A percentile compares a stretch with the other conserved stretches of the same genome.
phyloP scores from a whole-genome alignment of 2,797 vertebrate genomes.

The Tapirus indicus region DNA sequence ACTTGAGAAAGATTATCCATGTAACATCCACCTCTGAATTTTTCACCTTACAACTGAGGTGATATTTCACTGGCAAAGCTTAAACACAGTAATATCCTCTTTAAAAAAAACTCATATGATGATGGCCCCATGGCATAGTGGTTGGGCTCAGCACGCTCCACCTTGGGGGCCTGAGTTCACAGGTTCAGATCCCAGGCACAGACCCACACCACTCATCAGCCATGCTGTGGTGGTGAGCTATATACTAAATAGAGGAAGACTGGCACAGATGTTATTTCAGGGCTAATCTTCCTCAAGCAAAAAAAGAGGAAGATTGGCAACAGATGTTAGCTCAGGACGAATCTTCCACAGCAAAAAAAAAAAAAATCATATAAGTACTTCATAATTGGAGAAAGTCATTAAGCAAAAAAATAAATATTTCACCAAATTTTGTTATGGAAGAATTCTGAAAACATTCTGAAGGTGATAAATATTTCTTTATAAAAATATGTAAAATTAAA shows the following conservation, averaged over 20 bases:
- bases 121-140: too few species aligned
- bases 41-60: not conserved
- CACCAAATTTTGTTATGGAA: not conserved
- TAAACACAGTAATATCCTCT: not conserved
- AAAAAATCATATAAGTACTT: not conserved
- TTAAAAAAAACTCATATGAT: not conserved
- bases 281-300: too few species aligned
- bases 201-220: too few species aligned
- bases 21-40: not conserved
- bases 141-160: too few species aligned
- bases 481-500: not conserved
- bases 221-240: too few species aligned
- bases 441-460: conserved; percentile 31
- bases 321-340: too few species aligned
- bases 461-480: not conserved
- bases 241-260: too few species aligned
- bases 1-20: not conserved
- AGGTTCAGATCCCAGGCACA: too few species aligned
- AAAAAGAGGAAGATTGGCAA: too few species aligned
- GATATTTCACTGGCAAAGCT: not conserved
- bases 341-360: too few species aligned
- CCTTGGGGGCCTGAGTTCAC: too few species aligned
- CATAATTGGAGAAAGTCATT: not conserved
- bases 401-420: not conserved
- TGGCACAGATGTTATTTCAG: too few species aligned